These are phyloP conservation scores for Plagiodera versicolora DNA, from an alignment of 2,888 invertebrate species.

Conservation along the genomic window DNA sequence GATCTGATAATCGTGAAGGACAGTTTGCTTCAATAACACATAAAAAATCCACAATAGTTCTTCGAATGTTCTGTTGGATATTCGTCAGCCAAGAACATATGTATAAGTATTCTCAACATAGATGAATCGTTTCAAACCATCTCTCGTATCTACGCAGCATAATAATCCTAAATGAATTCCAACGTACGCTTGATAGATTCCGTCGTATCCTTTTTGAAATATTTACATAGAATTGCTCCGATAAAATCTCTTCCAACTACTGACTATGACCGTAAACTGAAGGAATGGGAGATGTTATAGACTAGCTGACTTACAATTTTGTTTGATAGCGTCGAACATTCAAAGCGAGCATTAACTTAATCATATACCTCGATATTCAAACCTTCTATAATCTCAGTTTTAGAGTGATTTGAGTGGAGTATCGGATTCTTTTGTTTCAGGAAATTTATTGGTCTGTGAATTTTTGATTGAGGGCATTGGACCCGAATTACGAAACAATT, in stretches of 20 bases:
- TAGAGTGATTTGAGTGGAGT: background rate
- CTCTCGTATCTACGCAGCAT: background rate
- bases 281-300: conserved; percentile 5
- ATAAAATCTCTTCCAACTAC: conserved; percentile 15
- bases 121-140: background rate
- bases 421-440: background rate
- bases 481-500: too few relatives aligned
- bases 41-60: too few relatives aligned
- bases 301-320: conserved; percentile 19
- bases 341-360: conserved; percentile 24
- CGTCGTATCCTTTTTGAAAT: conserved; percentile 9
- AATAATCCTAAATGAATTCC: conserved; percentile 12
- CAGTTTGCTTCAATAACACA: too few relatives aligned
- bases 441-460: background rate
- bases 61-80: too few relatives aligned
- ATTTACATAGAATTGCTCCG: conserved; percentile 16
- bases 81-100: too few relatives aligned
- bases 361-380: conserved; percentile 18
- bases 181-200: conserved; percentile 18
- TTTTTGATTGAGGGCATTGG: background rate
- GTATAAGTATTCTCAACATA: too few relatives aligned
- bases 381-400: conserved; percentile 20
- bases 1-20: too few relatives aligned
- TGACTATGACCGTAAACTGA: conserved; percentile 4
- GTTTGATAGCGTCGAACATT: conserved; percentile 21